Conservation (phyloP, 2,113 vertebrate genomes). For the Corapipo altera region DNA sequence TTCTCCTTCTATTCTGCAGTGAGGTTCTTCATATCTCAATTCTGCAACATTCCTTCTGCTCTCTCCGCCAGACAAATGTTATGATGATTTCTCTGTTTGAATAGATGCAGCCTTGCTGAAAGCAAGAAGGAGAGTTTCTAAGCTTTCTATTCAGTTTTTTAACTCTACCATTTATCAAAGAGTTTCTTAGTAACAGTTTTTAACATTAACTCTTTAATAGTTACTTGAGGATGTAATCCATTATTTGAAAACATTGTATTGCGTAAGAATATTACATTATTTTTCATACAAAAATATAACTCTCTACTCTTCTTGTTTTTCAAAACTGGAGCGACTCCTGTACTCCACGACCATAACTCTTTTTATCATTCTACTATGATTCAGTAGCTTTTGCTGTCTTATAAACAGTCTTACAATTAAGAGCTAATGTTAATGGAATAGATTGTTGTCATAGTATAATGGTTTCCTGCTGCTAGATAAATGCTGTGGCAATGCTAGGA, state of each 20-base stretch:
- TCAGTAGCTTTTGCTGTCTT: slow-evolving; percentile 78
- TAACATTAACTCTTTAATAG: slow-evolving; percentile 59
- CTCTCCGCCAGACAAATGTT: slow-evolving; percentile 56
- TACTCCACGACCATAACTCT: slow-evolving; percentile 65
- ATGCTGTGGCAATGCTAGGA: slow-evolving; percentile 71
- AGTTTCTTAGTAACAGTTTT: slow-evolving; percentile 57
- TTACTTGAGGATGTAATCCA: slow-evolving; percentile 48
- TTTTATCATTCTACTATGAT: slow-evolving; percentile 74
- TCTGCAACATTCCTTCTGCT: slow-evolving; percentile 62
- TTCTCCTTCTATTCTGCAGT: slow-evolving; percentile 46
- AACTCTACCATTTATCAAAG: slow-evolving; percentile 33
- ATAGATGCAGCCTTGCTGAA: slow-evolving; percentile 45
- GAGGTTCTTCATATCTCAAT: slow-evolving; percentile 57
- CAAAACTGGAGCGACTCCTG: slow-evolving; percentile 57
- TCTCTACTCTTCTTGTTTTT: slow-evolving; percentile 51
- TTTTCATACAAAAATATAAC: slow-evolving; percentile 52
- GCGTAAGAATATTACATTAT: slow-evolving; percentile 25
- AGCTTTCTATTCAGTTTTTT: slow-evolving; percentile 46
- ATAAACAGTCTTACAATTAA: slow-evolving; percentile 80
- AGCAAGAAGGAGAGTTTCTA: slow-evolving; percentile 52
- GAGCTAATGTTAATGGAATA: slow-evolving; percentile 80
- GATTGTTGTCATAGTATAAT: slow-evolving; percentile 78
- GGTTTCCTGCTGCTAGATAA: slow-evolving; percentile 79
- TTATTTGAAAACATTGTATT: slow-evolving; percentile 36
- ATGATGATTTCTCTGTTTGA: slow-evolving; percentile 65